These are phyloP conservation scores for Mastacembelus armatus DNA, from an alignment of 2,797 vertebrate genomes.

Conservation along the genomic window DNA sequence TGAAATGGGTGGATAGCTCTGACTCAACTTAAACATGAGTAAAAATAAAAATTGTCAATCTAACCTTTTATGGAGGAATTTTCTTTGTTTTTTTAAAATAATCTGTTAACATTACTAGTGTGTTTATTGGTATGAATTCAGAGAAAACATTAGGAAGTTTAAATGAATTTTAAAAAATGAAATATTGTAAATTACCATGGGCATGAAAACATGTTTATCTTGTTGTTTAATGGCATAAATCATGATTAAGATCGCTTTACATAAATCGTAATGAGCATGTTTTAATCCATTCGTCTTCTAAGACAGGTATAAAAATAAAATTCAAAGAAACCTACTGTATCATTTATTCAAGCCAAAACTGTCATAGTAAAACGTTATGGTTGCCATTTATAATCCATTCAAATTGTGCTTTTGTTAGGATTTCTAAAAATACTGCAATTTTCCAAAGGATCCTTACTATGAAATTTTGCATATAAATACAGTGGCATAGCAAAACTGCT, in stretches of 20 bases:
- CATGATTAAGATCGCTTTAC: not conserved
- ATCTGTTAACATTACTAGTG: slow-evolving; percentile 8
- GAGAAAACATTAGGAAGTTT: not conserved
- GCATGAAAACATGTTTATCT: slow-evolving; percentile 14
- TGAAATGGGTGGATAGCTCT: slow-evolving; percentile 29
- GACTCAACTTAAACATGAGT: slow-evolving; percentile 15
- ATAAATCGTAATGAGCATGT: not conserved
- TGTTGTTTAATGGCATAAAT: slow-evolving; percentile 9
- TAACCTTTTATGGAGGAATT: slow-evolving; percentile 14
- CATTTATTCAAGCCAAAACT: not conserved
- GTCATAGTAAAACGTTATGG: not conserved
- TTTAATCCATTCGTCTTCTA: not conserved
- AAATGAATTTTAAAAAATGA: not conserved
- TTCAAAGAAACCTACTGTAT: slow-evolving; percentile 1
- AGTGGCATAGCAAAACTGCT: not conserved
- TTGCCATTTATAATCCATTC: not conserved
- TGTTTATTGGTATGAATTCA: not conserved
- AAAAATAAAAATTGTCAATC: slow-evolving; percentile 25
- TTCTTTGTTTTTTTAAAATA: slow-evolving; percentile 17
- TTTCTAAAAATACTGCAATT: slow-evolving; percentile 4
- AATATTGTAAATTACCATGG: not conserved
- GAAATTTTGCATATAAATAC: slow-evolving; percentile 11
- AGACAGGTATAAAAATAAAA: slow-evolving; percentile 7
- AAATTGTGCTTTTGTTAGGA: slow-evolving; percentile 6
- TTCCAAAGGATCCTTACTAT: not conserved